phyloP scores from a whole-genome alignment of 2,888 invertebrate species.

The Erebia palarica region DNA sequence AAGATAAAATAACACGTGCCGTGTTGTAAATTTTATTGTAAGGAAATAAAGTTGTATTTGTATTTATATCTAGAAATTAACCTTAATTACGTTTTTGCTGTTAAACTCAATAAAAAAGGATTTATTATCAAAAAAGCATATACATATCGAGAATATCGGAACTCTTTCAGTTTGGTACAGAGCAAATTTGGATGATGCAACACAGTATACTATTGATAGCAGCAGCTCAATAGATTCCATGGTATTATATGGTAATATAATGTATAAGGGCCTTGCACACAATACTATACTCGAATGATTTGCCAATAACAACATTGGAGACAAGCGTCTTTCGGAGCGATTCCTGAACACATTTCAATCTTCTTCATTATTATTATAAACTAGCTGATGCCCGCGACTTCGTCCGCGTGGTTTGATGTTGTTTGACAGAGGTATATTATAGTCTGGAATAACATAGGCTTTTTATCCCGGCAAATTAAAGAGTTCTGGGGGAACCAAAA shows the following conservation, averaged over 20 bases:
- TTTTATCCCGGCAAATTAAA: too few species aligned
- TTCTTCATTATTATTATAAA: too few species aligned
- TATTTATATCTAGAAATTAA: slow-evolving; percentile 15
- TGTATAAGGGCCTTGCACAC: slow-evolving; percentile 10
- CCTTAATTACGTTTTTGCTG: slow-evolving; percentile 8
- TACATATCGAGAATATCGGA: not conserved
- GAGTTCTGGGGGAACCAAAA: too few species aligned
- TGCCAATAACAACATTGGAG: too few species aligned
- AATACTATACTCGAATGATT: too few species aligned
- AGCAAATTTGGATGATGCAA: slow-evolving; percentile 35
- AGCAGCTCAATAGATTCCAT: slow-evolving; percentile 22
- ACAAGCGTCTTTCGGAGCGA: too few species aligned
- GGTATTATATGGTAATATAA: slow-evolving; percentile 29
- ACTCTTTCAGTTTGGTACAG: not conserved
- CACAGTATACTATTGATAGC: slow-evolving; percentile 30
- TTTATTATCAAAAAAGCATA: not conserved
- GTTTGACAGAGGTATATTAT: too few species aligned
- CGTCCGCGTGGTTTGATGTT: too few species aligned
- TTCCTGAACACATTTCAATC: too few species aligned
- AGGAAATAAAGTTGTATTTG: slow-evolving; percentile 5
- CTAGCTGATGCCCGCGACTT: too few species aligned
- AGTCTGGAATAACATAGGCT: too few species aligned
- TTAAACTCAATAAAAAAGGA: too few species aligned
- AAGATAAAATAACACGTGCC: not conserved
- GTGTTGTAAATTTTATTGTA: not conserved